Evolutionary conservation across 2,888 invertebrate genomes (phyloP), one percentile per base, ranked within the genome.

Genomic region (Trilocha varians): DNA sequence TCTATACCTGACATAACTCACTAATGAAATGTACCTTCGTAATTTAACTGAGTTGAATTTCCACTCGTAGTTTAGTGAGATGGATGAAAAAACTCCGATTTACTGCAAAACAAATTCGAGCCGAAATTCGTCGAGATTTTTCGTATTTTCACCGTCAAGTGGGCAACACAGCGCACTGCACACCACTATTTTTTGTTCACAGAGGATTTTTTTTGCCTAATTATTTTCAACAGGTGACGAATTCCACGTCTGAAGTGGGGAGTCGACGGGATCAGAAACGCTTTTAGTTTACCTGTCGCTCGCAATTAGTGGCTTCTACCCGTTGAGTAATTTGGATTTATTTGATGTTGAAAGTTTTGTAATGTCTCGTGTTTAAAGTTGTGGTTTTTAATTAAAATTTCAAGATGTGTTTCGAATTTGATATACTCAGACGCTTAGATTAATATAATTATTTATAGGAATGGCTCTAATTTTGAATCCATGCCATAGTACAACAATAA

Each of bases 191-290:
- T 84, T 83, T 84, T 85, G 80, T 84, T 83, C 65, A 64, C 70
- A 64, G 71, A 58, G 54, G 74, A 76, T 78, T 84, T 85, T 73
- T 85, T 87, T 86, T 86, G 84, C 82, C 86, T 87, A 86, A 86
- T 87, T 87, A 87, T 86, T 86, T 85, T 79, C 74, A 83, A 83
- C 84, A 84, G 84, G 84, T 84, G 84, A 84, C 84, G 84, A 82
- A 80, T 78, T 77, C 67, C 68, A 58, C 70, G 80, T 80, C 82
- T 83, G 76, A 66, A 84, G 84, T 61, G 54, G 50, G 60, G 69
- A 41, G 65, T 61, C 65, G 72, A 70, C 70, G 62, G 70, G 64
- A 72, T 72, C 69, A 70, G 58, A 62, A 64, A 57, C 53, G 67
- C 67, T 73, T 25, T 71, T 71, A 72, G 73, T 76, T 73, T 73